phyloP scores from a whole-genome alignment of 2,113 vertebrate genomes.

The Stigmatopora argus region DNA sequence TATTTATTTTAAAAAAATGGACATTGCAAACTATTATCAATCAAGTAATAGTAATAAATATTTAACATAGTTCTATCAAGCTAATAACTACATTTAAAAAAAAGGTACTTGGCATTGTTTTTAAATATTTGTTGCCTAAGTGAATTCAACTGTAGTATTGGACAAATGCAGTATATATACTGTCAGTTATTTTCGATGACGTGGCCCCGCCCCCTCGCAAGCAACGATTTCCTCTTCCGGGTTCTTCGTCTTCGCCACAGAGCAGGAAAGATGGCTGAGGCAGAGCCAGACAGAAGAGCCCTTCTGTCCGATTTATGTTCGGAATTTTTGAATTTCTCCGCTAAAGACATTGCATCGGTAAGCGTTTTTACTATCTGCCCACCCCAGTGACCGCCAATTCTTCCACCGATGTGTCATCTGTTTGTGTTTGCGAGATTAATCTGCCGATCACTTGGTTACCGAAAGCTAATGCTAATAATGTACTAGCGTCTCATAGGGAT shows the following conservation, averaged over 20 bases:
- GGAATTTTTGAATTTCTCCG: constrained; percentile 69
- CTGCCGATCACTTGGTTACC: constrained; percentile 46
- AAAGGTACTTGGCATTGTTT: too few relatives aligned
- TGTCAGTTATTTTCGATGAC: not conserved
- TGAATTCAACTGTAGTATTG: too few relatives aligned
- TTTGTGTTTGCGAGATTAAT: constrained; percentile 8
- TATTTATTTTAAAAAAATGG: too few relatives aligned
- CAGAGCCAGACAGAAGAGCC: constrained; percentile 55
- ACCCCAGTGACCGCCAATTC: not conserved
- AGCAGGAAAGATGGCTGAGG: constrained; percentile 70
- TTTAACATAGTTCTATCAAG: too few relatives aligned
- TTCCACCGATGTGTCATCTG: not conserved
- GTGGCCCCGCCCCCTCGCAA: constrained; percentile 6
- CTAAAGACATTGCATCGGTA: constrained; percentile 71
- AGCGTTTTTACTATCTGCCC: constrained; percentile 13
- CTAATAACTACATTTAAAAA: too few relatives aligned
- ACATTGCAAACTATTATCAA: too few relatives aligned
- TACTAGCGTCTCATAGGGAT: not conserved
- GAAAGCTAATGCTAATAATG: constrained; percentile 10
- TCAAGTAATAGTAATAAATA: too few relatives aligned
- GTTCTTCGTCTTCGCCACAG: constrained; percentile 20
- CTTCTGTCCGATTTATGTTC: constrained; percentile 47
- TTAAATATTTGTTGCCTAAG: too few relatives aligned
- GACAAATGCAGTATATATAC: not conserved
- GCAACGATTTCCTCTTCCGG: constrained; percentile 39